Conservation (phyloP, 35 echinoderm and acorn worm species). For the Lytechinus pictus region DNA sequence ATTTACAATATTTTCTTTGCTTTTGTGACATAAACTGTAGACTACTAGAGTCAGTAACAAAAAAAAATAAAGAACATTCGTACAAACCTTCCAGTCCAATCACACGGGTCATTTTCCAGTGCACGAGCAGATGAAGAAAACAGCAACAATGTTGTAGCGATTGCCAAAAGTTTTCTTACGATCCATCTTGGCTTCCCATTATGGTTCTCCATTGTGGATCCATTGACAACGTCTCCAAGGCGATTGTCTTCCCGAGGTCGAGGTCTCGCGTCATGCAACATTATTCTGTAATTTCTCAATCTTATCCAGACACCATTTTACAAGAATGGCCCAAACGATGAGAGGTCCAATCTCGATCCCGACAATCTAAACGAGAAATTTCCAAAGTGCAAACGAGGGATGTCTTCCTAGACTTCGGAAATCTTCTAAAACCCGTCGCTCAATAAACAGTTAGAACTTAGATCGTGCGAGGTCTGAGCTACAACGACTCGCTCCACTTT, state of each 20-base stretch:
- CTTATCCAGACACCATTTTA: neutral
- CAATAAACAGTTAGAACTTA: neutral
- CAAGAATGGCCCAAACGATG: neutral
- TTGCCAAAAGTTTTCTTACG: neutral
- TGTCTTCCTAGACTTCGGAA: neutral
- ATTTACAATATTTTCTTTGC: no score
- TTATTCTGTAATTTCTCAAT: neutral
- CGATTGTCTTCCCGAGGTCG: neutral
- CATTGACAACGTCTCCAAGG: neutral
- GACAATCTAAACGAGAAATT: neutral
- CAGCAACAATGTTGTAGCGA: neutral
- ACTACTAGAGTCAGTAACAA: no score
- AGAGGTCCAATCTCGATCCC: neutral
- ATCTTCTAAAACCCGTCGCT: neutral
- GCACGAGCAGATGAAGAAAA: neutral
- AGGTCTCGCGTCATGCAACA: neutral
- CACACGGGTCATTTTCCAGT: neutral
- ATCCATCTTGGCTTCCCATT: neutral
- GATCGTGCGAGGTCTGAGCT: neutral
- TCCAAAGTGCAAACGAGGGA: neutral
- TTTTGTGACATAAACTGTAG: no score
- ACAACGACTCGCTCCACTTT: no score
- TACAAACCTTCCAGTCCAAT: slow-evolving; percentile 37
- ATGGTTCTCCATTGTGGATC: neutral
- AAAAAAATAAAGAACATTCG: neutral